These are phyloP conservation scores for Drosophila eugracilis DNA, from an alignment of 1,140 invertebrate genomes.

Conservation along the genomic window DNA sequence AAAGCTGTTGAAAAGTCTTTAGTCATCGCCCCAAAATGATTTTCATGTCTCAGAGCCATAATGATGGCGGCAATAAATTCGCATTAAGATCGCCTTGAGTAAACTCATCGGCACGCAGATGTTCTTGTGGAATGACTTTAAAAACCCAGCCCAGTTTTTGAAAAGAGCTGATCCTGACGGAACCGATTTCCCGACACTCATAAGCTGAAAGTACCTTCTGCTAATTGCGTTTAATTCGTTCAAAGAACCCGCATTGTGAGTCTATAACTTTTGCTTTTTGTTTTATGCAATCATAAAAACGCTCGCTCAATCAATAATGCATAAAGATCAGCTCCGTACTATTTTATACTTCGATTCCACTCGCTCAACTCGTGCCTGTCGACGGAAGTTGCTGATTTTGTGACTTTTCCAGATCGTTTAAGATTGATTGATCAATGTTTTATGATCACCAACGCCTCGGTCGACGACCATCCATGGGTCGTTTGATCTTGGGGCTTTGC, in stretches of 20 bases:
- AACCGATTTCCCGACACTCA: background rate
- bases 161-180: conserved; percentile 30
- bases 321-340: conserved; percentile 18
- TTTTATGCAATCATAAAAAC: conserved; percentile 67
- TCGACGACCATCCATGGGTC: conserved; percentile 50
- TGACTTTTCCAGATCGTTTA: conserved; percentile 70
- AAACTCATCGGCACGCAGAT: conserved; percentile 46
- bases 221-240: conserved; percentile 81
- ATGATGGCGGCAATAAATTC: conserved; percentile 79
- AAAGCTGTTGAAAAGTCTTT: conserved; percentile 68
- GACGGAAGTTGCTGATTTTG: conserved; percentile 82
- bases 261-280: conserved; percentile 45
- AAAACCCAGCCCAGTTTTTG: background rate
- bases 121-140: conserved; percentile 51
- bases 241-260: conserved; percentile 74
- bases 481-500: conserved; percentile 57
- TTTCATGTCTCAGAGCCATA: conserved; percentile 61
- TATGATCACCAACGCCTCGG: conserved; percentile 69
- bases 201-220: conserved; percentile 55
- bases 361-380: conserved; percentile 45
- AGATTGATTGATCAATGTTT: conserved; percentile 80
- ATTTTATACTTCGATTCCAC: conserved; percentile 32
- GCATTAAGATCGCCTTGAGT: conserved; percentile 72
- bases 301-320: conserved; percentile 49
- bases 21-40: conserved; percentile 67